phyloP scores from a whole-genome alignment of 2,888 invertebrate genomes.

The Pristionchus japonicus region DNA sequence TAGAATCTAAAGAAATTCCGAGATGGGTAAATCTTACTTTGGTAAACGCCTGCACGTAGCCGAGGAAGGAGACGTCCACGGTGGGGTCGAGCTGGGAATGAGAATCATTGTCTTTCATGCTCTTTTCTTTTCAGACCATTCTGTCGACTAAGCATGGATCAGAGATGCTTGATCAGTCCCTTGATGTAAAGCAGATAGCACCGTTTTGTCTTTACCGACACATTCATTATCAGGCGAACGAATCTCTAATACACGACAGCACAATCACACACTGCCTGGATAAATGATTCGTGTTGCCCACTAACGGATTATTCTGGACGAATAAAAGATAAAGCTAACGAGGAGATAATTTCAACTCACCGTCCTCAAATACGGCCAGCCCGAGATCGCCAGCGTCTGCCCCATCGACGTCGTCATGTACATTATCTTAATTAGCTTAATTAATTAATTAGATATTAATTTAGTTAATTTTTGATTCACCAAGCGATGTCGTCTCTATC shows the following conservation, averaged over 20 bases:
- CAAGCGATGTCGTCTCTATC: neutral
- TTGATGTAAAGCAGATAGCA: no score
- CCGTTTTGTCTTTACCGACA: no score
- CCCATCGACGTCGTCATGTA: constrained; percentile 40
- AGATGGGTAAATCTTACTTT: neutral
- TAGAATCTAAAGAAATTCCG: no score
- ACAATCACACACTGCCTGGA: no score
- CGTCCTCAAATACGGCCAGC: constrained; percentile 32
- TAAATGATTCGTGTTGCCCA: no score
- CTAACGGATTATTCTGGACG: no score
- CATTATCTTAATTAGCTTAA: constrained; percentile 32
- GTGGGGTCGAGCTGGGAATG: constrained; percentile 18
- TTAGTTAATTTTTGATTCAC: neutral
- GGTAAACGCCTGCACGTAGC: constrained; percentile 16
- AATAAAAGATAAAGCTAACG: no score
- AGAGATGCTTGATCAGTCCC: no score
- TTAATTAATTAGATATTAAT: neutral
- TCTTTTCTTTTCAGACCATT: neutral
- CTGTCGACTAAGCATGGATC: no score
- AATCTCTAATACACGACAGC: no score
- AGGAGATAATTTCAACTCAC: no score
- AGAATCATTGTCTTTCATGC: neutral
- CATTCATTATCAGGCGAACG: no score
- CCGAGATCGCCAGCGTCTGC: constrained; percentile 33
- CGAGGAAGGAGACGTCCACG: neutral